phyloP scores from a whole-genome alignment of 2,113 vertebrate species.

The Aspiorhynchus laticeps region DNA sequence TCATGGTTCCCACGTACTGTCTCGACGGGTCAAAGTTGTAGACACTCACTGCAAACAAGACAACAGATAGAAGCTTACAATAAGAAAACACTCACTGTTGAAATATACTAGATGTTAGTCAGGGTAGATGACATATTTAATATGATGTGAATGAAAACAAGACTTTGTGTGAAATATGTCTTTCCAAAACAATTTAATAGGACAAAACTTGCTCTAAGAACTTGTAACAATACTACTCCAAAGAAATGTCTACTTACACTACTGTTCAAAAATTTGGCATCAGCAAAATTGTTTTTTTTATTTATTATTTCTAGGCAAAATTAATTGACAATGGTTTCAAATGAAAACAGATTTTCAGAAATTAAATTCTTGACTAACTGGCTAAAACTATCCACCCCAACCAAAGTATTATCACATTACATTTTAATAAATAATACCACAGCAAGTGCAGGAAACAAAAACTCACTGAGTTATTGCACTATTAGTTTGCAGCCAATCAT shows the following conservation, averaged over 20 bases:
- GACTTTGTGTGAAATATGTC: not conserved
- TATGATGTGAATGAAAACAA: not conserved
- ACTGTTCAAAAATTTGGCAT: no score
- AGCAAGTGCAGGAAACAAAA: not conserved
- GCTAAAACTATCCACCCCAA: no score
- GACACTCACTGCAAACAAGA: constrained; percentile 73
- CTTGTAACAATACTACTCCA: not conserved
- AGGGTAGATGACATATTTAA: not conserved
- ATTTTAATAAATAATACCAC: not conserved
- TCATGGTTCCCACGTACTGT: constrained; percentile 91
- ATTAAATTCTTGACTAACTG: no score
- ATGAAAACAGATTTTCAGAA: no score
- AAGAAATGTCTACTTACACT: no score
- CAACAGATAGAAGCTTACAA: not conserved
- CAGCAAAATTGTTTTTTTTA: no score
- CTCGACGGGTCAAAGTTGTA: constrained; percentile 92
- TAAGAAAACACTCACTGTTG: not conserved
- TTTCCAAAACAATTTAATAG: not conserved
- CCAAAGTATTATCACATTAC: not conserved
- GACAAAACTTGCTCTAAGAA: not conserved
- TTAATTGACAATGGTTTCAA: no score
- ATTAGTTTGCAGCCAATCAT: not conserved
- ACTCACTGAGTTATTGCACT: not conserved
- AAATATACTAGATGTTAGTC: not conserved
- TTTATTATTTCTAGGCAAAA: no score